Evolutionary conservation across 1,140 invertebrate genomes (phyloP).

Genomic region (Trachymyrmex septentrionalis): DNA sequence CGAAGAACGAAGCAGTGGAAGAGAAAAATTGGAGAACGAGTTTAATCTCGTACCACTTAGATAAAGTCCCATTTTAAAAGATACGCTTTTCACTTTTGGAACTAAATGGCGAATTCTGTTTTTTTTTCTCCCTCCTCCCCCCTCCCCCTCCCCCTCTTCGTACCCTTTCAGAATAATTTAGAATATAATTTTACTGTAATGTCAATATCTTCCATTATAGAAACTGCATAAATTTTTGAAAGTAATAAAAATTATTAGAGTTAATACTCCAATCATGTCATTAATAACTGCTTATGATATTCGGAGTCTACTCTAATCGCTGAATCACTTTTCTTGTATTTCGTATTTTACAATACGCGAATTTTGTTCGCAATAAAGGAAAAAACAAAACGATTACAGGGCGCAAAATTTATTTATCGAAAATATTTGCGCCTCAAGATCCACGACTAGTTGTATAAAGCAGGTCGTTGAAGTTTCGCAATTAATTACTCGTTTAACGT

Average conservation of each 20-base stretch:
- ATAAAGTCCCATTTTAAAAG: constrained; percentile 2
- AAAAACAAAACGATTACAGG: neutral
- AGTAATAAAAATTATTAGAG: constrained; percentile 18
- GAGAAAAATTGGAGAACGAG: constrained; percentile 1
- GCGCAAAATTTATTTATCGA: neutral
- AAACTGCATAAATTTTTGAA: neutral
- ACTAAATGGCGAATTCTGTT: neutral
- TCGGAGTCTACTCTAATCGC: neutral
- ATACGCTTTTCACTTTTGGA: neutral
- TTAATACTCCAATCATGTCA: neutral
- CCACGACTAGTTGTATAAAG: constrained; percentile 29
- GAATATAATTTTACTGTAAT: neutral
- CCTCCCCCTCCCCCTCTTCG: neutral
- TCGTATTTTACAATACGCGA: neutral
- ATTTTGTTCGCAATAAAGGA: neutral
- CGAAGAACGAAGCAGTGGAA: neutral
- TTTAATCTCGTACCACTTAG: neutral
- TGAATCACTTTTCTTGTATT: neutral
- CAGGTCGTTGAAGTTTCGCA: constrained; percentile 31
- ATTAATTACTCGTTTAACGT: constrained; percentile 56
- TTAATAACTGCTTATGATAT: neutral
- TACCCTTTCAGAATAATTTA: neutral
- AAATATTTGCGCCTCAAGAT: constrained; percentile 26
- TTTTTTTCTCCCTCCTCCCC: too few relatives aligned
- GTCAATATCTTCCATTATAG: neutral